Evolutionary conservation across 2,888 invertebrate genomes (phyloP).

Genomic region (Platycheirus albimanus): DNA sequence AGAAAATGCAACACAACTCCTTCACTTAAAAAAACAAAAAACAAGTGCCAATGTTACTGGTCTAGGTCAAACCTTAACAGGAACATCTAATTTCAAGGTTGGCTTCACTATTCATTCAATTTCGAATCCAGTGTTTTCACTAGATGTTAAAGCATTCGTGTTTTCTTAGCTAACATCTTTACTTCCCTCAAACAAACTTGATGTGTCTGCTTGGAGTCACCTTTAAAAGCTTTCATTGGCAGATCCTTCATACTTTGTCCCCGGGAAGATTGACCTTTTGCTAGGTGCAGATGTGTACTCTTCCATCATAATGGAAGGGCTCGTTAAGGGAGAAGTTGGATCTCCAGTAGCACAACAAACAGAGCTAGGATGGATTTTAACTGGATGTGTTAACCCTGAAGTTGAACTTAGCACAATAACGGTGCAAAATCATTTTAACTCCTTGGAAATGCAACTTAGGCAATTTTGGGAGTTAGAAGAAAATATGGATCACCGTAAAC

Average conservation of each 20-base stretch:
- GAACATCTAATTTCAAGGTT: constrained; percentile 7
- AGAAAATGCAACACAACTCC: constrained; percentile 3
- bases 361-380: constrained; percentile 33
- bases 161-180: background rate
- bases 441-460: background rate
- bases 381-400: background rate
- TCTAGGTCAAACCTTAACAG: constrained; percentile 1
- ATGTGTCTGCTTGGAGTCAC: background rate
- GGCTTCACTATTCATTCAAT: background rate
- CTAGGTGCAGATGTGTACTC: background rate
- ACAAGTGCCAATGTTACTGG: constrained; percentile 1
- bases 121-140: background rate
- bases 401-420: background rate
- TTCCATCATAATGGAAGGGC: background rate
- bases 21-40: background rate
- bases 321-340: background rate
- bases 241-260: background rate
- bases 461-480: constrained; percentile 35
- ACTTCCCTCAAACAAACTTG: background rate
- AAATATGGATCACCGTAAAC: constrained; percentile 1
- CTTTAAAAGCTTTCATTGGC: background rate
- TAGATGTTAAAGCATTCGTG: constrained; percentile 1
- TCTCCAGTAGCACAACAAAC: constrained; percentile 35
- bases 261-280: background rate
- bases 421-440: constrained; percentile 33